Conservation (phyloP, 2,888 invertebrate species). For the Ennomos erosarius region DNA sequence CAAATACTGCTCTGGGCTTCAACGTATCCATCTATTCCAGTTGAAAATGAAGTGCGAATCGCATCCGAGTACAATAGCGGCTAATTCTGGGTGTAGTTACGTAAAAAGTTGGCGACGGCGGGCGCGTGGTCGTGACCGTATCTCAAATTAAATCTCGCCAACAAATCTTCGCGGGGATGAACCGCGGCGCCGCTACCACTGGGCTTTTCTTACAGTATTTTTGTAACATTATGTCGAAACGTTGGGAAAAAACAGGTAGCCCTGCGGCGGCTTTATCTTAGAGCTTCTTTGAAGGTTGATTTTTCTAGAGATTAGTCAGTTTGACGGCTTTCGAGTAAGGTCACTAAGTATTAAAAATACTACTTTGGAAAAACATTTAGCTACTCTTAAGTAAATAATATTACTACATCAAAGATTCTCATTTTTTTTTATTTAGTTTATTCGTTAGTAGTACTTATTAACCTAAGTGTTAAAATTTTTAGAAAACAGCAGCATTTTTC, state of each 20-base stretch:
- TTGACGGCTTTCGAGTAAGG: background rate
- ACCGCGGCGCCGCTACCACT: slow-evolving; percentile 58
- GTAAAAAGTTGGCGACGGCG: slow-evolving; percentile 75
- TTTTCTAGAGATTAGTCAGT: slow-evolving; percentile 10
- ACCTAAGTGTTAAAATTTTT: too few species aligned
- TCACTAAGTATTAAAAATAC: too few species aligned
- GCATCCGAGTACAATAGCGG: slow-evolving; percentile 60
- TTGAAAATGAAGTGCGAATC: slow-evolving; percentile 44
- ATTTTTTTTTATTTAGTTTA: too few species aligned
- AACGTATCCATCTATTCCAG: slow-evolving; percentile 18
- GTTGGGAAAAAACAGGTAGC: background rate
- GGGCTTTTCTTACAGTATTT: slow-evolving; percentile 11
- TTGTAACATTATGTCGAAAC: slow-evolving; percentile 1
- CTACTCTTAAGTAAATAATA: too few species aligned
- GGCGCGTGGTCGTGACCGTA: slow-evolving; percentile 74
- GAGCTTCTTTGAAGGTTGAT: slow-evolving; percentile 1
- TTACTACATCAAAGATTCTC: too few species aligned
- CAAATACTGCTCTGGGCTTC: background rate
- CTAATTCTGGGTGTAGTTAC: slow-evolving; percentile 64
- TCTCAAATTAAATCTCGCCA: slow-evolving; percentile 83
- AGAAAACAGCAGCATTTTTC: too few species aligned
- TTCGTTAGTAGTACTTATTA: too few species aligned
- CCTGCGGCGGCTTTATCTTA: background rate
- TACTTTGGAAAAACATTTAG: too few species aligned
- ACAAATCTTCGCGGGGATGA: slow-evolving; percentile 79